These are phyloP conservation scores for Uloborus plumipes DNA, from an alignment of 2,888 invertebrate genomes.

Conservation along the genomic window DNA sequence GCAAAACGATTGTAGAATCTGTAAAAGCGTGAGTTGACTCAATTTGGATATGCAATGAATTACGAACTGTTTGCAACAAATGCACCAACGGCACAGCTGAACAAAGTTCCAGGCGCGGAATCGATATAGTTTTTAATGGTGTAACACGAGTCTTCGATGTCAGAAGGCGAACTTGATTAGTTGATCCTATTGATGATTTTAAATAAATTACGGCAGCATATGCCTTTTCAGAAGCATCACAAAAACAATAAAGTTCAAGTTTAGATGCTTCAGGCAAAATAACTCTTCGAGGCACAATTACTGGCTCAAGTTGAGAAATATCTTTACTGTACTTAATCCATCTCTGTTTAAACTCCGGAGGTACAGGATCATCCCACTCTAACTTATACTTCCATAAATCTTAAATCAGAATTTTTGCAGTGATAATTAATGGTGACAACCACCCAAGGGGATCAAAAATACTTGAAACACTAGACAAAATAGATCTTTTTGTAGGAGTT, in stretches of 20 bases:
- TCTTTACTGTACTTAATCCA: neutral
- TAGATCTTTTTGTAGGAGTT: neutral
- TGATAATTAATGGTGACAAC: slow-evolving; percentile 7
- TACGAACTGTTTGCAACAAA: neutral
- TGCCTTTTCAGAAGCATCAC: slow-evolving; percentile 9
- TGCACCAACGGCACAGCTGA: neutral
- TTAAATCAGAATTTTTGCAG: slow-evolving; percentile 18
- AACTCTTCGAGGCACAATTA: neutral
- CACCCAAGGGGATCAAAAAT: slow-evolving; percentile 11
- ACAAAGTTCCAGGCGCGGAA: neutral
- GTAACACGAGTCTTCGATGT: neutral
- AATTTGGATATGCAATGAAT: neutral
- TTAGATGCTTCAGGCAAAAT: neutral
- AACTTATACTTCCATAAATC: slow-evolving; percentile 9
- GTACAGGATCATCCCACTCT: neutral
- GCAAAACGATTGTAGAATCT: neutral
- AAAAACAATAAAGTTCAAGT: slow-evolving; percentile 13
- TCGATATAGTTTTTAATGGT: neutral
- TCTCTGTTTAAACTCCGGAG: neutral
- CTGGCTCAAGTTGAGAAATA: neutral
- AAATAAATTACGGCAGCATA: slow-evolving; percentile 3
- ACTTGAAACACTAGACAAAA: neutral
- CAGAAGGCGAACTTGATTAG: neutral
- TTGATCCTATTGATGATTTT: neutral
- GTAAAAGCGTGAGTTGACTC: neutral